Evolutionary conservation across 2,113 vertebrate species (phyloP).

Genomic region (Tragelaphus scriptus): DNA sequence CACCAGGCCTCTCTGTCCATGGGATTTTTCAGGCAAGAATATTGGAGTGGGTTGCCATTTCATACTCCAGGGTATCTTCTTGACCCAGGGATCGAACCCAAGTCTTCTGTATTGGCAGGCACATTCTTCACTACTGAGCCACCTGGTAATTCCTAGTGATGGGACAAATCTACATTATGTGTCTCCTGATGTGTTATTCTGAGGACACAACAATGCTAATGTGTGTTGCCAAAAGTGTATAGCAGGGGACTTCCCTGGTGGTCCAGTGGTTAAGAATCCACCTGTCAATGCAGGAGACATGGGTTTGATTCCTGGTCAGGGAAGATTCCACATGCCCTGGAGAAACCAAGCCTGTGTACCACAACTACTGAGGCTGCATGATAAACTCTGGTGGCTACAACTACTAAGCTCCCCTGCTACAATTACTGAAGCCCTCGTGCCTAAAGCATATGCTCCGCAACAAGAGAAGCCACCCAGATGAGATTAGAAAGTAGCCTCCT

Average conservation of each 20-base stretch:
- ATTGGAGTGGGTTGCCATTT: not conserved
- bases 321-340: not conserved
- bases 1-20: not conserved
- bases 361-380: not conserved
- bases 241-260: not conserved
- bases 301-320: not conserved
- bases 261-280: not conserved
- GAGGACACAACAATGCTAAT: not conserved
- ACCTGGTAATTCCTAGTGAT: not conserved
- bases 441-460: not conserved
- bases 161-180: not conserved
- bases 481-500: not conserved
- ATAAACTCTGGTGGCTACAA: not conserved
- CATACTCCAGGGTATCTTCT: not conserved
- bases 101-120: not conserved
- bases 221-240: not conserved
- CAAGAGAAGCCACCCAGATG: not conserved
- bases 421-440: not conserved
- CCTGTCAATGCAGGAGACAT: not conserved
- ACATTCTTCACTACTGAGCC: not conserved
- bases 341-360: not conserved
- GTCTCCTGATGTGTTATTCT: not conserved
- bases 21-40: not conserved
- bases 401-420: not conserved
- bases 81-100: not conserved